Evolutionary conservation across 1,140 invertebrate genomes (phyloP).

Genomic region (Drosophila littoralis): DNA sequence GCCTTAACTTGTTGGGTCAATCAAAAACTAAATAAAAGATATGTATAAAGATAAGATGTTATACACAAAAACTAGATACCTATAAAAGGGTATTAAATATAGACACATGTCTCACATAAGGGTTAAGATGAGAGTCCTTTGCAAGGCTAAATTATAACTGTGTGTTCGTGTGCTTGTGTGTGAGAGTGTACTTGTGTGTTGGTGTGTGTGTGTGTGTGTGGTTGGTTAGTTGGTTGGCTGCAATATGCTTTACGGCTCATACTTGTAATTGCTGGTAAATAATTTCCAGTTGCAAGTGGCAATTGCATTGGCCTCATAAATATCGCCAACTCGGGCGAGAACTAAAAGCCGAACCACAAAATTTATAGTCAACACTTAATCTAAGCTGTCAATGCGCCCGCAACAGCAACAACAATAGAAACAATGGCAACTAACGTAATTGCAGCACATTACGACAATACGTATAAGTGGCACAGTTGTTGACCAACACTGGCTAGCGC

Average conservation of each 20-base stretch:
- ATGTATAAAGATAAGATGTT: too few species aligned
- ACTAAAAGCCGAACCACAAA: conserved; percentile 11
- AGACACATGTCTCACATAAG: neutral
- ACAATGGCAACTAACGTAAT: conserved; percentile 61
- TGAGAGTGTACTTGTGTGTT: neutral
- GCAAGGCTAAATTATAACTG: neutral
- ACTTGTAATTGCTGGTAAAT: conserved; percentile 64
- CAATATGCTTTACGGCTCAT: conserved; percentile 8
- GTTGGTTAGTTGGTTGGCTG: neutral
- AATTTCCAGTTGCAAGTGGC: conserved; percentile 65
- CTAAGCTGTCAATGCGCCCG: conserved; percentile 76
- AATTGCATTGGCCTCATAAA: conserved; percentile 64
- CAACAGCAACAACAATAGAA: conserved; percentile 30
- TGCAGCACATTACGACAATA: conserved; percentile 63
- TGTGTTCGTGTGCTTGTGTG: neutral
- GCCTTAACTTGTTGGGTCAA: too few species aligned
- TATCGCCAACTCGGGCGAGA: conserved; percentile 31
- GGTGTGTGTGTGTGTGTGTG: neutral
- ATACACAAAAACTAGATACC: too few species aligned
- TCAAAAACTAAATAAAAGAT: too few species aligned
- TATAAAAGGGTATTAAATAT: too few species aligned
- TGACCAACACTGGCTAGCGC: conserved; percentile 32
- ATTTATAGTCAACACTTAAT: conserved; percentile 78
- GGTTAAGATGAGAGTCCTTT: neutral
- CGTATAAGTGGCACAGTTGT: conserved; percentile 64